These are phyloP conservation scores for Ennomos quercinarius DNA, from an alignment of 2,888 invertebrate species.

Conservation along the genomic window DNA sequence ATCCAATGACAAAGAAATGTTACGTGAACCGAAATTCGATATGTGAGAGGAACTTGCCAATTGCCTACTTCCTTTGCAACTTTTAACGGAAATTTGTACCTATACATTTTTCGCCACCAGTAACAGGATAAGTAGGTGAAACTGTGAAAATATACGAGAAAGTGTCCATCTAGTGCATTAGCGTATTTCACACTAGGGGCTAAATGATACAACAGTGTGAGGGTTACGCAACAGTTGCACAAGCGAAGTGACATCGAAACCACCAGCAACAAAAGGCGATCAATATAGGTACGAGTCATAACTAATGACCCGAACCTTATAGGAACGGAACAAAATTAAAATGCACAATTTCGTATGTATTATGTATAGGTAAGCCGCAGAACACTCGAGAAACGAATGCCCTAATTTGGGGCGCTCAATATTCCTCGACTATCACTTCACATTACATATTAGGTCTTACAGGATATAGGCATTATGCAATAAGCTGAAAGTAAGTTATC, in stretches of 20 bases:
- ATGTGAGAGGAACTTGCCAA: neutral
- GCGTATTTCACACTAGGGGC: conserved; percentile 66
- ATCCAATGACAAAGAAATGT: conserved; percentile 1
- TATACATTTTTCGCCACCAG: neutral
- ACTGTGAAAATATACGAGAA: conserved; percentile 63
- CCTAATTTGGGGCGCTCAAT: neutral
- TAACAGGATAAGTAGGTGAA: conserved; percentile 21
- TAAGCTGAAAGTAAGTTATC: neutral
- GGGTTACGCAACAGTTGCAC: conserved; percentile 56
- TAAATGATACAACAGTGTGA: conserved; percentile 55
- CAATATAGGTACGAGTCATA: conserved; percentile 27
- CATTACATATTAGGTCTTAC: no score
- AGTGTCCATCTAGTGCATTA: conserved; percentile 66
- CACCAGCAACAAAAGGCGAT: conserved; percentile 35
- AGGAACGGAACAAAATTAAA: conserved; percentile 24
- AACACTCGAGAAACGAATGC: neutral
- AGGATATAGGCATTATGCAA: no score
- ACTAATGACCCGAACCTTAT: conserved; percentile 31
- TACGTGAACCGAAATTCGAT: neutral
- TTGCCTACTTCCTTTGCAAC: conserved; percentile 3
- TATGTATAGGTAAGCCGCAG: no score
- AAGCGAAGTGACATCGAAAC: conserved; percentile 39
- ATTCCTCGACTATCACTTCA: no score
- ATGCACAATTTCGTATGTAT: conserved; percentile 4
- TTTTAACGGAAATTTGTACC: conserved; percentile 1